phyloP scores from a whole-genome alignment of 2,888 invertebrate species.

The Nomada ferruginata region DNA sequence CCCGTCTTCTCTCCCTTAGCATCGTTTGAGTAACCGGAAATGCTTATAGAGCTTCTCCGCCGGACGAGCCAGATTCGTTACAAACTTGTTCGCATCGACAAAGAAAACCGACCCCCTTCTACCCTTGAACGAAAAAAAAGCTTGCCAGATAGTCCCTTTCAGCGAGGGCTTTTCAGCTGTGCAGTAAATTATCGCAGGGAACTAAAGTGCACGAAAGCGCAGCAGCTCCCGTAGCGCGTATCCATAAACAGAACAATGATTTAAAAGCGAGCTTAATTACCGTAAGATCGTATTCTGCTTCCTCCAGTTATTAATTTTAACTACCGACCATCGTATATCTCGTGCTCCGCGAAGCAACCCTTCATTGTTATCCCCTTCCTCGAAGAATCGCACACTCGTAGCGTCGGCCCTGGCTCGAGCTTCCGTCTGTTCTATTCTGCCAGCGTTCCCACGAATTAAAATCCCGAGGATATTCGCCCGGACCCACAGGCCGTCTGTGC shows the following conservation, averaged over 20 bases:
- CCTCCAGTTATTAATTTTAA: conserved; percentile 66
- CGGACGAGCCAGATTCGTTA: no score
- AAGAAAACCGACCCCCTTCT: no score
- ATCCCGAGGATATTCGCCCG: background rate
- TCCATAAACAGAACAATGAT: conserved; percentile 52
- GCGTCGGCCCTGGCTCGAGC: conserved; percentile 10
- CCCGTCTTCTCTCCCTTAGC: background rate
- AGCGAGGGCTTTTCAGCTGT: no score
- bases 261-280: conserved; percentile 67
- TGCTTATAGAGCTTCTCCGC: background rate
- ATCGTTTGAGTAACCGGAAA: background rate
- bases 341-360: conserved; percentile 45
- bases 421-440: background rate
- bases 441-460: conserved; percentile 21
- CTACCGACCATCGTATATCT: conserved; percentile 56
- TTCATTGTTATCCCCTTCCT: conserved; percentile 57
- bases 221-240: background rate
- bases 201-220: no score
- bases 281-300: conserved; percentile 64
- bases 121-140: no score
- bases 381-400: conserved; percentile 59
- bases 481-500: conserved; percentile 1
- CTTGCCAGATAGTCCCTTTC: no score
- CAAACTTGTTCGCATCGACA: no score
- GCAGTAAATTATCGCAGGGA: background rate